Percentiles rank a stretch among this genome's conserved stretches.
These are phyloP conservation scores for Meghimatium bilineatum DNA, from an alignment of 2,888 invertebrate species.

Conservation along the genomic window DNA sequence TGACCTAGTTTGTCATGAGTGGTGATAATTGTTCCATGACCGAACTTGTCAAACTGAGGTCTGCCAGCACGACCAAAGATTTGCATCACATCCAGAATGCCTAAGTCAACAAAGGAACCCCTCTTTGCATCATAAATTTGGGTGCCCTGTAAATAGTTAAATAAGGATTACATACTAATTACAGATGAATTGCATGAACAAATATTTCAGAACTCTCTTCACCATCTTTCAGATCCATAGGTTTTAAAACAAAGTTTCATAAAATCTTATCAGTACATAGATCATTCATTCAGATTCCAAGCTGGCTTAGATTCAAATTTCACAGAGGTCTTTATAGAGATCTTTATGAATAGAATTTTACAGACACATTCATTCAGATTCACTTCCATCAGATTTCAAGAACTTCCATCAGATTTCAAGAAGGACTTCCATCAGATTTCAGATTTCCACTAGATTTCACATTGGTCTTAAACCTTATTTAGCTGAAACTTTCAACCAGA, in stretches of 20 bases:
- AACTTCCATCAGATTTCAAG: too few relatives aligned
- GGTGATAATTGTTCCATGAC: conserved; percentile 97
- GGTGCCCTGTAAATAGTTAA: conserved; percentile 84
- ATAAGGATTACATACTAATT: neutral
- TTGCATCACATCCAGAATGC: conserved; percentile 91
- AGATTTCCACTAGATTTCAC: too few relatives aligned
- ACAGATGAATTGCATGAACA: neutral
- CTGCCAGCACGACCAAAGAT: conserved; percentile 99
- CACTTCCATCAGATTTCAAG: too few relatives aligned
- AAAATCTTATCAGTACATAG: too few relatives aligned
- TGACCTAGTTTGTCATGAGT: conserved; percentile 92
- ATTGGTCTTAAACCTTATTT: too few relatives aligned
- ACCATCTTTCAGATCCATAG: neutral
- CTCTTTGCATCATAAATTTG: conserved; percentile 97
- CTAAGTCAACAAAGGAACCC: conserved; percentile 94
- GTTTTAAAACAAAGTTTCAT: neutral
- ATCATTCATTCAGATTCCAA: too few relatives aligned
- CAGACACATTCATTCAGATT: too few relatives aligned
- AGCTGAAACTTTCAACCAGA: too few relatives aligned
- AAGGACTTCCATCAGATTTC: too few relatives aligned
- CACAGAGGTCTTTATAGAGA: too few relatives aligned
- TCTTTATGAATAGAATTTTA: too few relatives aligned
- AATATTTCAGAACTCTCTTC: neutral
- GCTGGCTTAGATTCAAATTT: too few relatives aligned
- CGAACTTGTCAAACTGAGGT: conserved; percentile 95